Evolutionary conservation across 2,888 invertebrate genomes (phyloP), one percentile per base, ranked within the genome.

Genomic region (Ormia ochracea): DNA sequence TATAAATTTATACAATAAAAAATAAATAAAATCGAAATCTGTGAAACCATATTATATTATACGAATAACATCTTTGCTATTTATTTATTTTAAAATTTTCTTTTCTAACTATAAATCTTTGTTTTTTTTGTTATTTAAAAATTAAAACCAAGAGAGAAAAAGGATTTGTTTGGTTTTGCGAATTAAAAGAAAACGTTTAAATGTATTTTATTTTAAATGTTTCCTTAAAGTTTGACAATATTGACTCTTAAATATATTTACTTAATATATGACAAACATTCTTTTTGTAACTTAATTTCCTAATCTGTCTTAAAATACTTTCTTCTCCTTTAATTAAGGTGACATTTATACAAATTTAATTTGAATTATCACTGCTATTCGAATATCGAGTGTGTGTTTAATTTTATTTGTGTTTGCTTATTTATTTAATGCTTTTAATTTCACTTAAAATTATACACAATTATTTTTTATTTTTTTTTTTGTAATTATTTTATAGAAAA

Each of bases 301-400:
- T 56, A 14, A 26, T 54, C 3, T 23, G 1, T 50, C 58, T 48
- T n/a, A 14, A 14, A 12, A 28, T 33, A 23, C 6, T 38, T 4
- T 36, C 36, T 36, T 45, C 10, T 1, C 3, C 4, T 36, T 26
- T 41, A 28, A 36, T 54, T 45, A 17, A 28, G 41, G 58, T 52
- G 36, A 65, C 56, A 14, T 33, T 4, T 72, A 50, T 58, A 56
- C 80, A 80, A 80, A 80, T 80, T 76, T 72, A 5, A 76, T 80
- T 80, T 80, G 80, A n/a, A 50, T 26, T 54, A 72, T 54, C 72
- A 75, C 66, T 59, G 36, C 28, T 36, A 19, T 52, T 59, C 10
- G 1, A 28, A 26, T 23, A 12, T 21, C 6, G n/a, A 48, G 10
- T 48, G 31, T 63, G 3, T 21, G 4, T 58, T 66, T 36, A 50